Evolutionary conservation across 2,797 vertebrate genomes (phyloP).

Genomic region (Xenopus petersii): DNA sequence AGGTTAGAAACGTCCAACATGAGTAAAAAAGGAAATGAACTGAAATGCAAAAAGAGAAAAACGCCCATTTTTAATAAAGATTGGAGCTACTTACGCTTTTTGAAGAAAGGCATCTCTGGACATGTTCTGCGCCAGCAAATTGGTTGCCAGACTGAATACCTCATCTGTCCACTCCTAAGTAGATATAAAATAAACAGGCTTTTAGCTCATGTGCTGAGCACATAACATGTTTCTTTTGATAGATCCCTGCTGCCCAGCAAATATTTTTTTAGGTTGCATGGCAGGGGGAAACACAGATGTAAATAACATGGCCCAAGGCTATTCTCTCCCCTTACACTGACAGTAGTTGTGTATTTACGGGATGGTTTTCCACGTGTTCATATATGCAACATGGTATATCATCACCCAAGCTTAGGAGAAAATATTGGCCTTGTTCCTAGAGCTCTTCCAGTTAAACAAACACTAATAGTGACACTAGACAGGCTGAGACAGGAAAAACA

Average conservation of each 20-base stretch:
- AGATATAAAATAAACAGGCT: constrained; percentile 55
- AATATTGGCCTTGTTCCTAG: too few species aligned
- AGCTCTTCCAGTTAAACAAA: too few species aligned
- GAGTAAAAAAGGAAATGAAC: constrained; percentile 60
- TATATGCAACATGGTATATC: too few species aligned
- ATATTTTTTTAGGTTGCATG: constrained; percentile 36
- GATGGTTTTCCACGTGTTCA: too few species aligned
- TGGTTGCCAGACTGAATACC: constrained; percentile 91
- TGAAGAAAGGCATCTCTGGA: constrained; percentile 91
- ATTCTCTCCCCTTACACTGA: not conserved
- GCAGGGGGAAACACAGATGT: constrained; percentile 11
- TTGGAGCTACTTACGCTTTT: constrained; percentile 81
- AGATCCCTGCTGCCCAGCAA: constrained; percentile 23
- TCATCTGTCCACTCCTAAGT: constrained; percentile 93
- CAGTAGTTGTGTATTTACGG: too few species aligned
- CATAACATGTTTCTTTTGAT: constrained; percentile 44
- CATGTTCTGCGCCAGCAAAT: constrained; percentile 93
- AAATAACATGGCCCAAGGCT: constrained; percentile 5
- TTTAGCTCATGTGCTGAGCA: constrained; percentile 45
- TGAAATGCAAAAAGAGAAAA: constrained; percentile 50
- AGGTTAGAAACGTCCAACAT: constrained; percentile 51
- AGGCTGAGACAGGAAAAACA: too few species aligned
- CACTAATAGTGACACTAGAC: too few species aligned
- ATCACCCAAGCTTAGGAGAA: too few species aligned
- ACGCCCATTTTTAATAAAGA: constrained; percentile 46